Base-by-base conservation (phyloP, 2,888 invertebrate species). In the Brassicogethes aeneus region DNA sequence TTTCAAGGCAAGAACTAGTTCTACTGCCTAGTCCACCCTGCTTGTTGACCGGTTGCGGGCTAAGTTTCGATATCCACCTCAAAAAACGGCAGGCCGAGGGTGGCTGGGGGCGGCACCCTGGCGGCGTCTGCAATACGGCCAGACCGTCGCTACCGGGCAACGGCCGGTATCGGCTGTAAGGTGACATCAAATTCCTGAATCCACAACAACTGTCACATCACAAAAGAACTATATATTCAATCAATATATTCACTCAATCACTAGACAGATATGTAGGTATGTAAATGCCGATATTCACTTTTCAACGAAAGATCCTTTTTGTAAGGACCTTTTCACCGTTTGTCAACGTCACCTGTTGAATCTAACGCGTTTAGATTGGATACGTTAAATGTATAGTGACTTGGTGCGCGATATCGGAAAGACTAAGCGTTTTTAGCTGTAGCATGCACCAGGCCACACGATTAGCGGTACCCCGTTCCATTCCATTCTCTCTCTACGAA, bases 21-120 rank as follows among this genome's bases (percentile, higher is more conserved):
- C 10, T 7, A 7, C 43, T 40, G 59, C 61, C 60, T 57, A 61
- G 60, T 62, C 69, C n/a, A n/a, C n/a, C 70, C 61, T 70, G 69
- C 53, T 73, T 73, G 53, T 70, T 71, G 45, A 70, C 71, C 17
- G 72, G 70, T 43, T 73, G 73, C 40, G 73, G 72, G 35, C 73
- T 70, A 17, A 74, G 62, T 45, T 72, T 69, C 34, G 72, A 68
- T 53, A 74, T 72, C 74, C 74, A 74, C 53, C 72, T 65, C 46
- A 74, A 65, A 54, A 74, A 74, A 42, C 73, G 61, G 48, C 74
- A 70, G 8, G 73, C 72, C 5, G 70, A 71, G 16, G 71, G 68
- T 13, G 62, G 54, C 15, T 60, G 48, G 14, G 53, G 48, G 5
- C 57, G 49, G 43, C 60, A 60, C 44, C 57, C 56, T 45, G 53